These are phyloP conservation scores for Hippolais icterina DNA, from an alignment of 2,113 vertebrate genomes.

Conservation along the genomic window DNA sequence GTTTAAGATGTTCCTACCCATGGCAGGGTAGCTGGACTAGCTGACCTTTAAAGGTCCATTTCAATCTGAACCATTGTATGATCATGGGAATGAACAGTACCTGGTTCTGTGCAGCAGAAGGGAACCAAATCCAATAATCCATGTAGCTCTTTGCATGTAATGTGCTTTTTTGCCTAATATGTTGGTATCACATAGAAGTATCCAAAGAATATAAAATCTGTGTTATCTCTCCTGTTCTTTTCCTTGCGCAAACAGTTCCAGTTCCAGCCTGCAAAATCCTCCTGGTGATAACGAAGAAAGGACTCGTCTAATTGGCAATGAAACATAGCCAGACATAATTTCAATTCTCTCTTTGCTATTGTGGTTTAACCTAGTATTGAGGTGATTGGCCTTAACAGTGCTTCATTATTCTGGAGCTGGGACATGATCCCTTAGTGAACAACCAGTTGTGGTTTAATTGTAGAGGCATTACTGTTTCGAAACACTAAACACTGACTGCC, in stretches of 20 bases:
- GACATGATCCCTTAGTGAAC: not conserved
- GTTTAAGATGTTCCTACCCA: not conserved
- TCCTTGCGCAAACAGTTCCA: slow-evolving; percentile 47
- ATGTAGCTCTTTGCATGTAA: not conserved
- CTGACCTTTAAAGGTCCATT: not conserved
- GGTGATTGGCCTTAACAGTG: not conserved
- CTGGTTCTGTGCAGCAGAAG: not conserved
- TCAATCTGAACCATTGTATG: not conserved
- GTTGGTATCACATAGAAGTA: not conserved
- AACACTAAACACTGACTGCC: not conserved
- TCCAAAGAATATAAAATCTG: not conserved
- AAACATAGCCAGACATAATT: not conserved
- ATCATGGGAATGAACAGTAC: not conserved
- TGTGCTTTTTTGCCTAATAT: not conserved
- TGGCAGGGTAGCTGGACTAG: not conserved
- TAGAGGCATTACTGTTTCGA: not conserved
- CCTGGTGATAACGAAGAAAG: slow-evolving; percentile 60
- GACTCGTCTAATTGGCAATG: slow-evolving; percentile 56
- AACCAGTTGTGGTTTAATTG: not conserved
- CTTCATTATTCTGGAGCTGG: not conserved
- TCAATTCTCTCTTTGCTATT: not conserved
- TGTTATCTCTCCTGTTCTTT: not conserved
- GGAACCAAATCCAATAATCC: not conserved
- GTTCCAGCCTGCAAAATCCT: slow-evolving; percentile 31
- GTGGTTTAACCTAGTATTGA: not conserved